Percentiles rank a stretch among this genome's conserved stretches.
phyloP scores from a whole-genome alignment of 92 coral and sea anemone genomes.

The Paramuricea clavata region DNA sequence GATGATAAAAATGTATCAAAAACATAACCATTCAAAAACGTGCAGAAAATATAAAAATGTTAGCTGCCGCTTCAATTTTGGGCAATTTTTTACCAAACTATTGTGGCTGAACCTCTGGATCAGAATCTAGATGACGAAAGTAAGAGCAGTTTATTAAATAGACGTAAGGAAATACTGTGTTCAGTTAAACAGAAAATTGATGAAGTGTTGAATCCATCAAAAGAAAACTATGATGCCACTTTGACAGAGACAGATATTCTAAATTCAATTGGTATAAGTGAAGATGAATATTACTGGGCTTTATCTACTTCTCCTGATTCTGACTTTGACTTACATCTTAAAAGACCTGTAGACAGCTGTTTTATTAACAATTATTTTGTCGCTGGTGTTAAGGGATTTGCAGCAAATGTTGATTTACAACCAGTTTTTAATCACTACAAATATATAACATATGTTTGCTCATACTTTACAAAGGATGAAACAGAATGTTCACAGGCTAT shows the following conservation, averaged over 20 bases:
- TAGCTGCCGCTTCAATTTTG: not conserved
- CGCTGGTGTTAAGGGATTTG: too few species aligned
- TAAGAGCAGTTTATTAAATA: not conserved
- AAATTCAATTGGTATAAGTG: not conserved
- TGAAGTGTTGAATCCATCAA: not conserved
- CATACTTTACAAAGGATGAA: conserved; percentile 18
- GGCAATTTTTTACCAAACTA: not conserved
- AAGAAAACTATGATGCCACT: not conserved
- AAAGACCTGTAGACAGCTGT: not conserved
- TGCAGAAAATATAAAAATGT: not conserved
- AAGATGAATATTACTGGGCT: not conserved
- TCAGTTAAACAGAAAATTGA: conserved; percentile 2
- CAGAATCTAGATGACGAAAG: not conserved
- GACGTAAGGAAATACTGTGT: not conserved
- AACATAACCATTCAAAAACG: not conserved
- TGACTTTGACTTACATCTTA: conserved; percentile 12
- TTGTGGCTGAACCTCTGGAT: not conserved
- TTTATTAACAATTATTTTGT: too few species aligned
- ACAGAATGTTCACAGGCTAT: conserved; percentile 11
- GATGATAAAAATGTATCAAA: not conserved
- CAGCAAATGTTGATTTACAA: not conserved
- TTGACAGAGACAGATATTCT: not conserved
- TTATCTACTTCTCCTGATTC: not conserved
- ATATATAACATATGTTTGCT: not conserved
- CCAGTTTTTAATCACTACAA: not conserved